Evolutionary conservation across 2,888 invertebrate species (phyloP).

Genomic region (Oligia strigilis): DNA sequence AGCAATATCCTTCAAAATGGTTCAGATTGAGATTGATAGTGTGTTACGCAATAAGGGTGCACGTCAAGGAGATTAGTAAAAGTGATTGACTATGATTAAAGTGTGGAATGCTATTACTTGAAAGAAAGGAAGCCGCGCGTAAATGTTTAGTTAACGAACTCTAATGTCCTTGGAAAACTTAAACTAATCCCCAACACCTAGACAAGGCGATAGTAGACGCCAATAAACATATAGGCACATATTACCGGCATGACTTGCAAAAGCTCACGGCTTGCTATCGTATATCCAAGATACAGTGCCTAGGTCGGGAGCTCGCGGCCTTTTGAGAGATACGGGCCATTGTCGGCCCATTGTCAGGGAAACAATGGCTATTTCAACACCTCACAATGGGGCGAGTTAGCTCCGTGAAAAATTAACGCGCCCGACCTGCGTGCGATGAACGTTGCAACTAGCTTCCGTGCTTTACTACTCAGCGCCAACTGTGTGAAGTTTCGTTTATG

Average conservation of each 20-base stretch:
- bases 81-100: not conserved
- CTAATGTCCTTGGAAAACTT: not conserved
- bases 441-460: constrained; percentile 64
- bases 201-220: not conserved
- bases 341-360: constrained; percentile 81
- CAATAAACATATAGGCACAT: constrained; percentile 21
- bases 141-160: not conserved
- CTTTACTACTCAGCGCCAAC: constrained; percentile 18
- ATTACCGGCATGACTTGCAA: constrained; percentile 61
- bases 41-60: not conserved
- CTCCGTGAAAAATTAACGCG: constrained; percentile 83
- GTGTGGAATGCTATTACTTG: not conserved
- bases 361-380: constrained; percentile 83
- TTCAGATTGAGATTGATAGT: not conserved
- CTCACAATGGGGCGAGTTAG: constrained; percentile 81
- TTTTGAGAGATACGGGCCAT: constrained; percentile 81
- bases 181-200: not conserved
- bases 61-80: not conserved
- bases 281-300: constrained; percentile 68
- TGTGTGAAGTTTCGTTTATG: constrained; percentile 35
- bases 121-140: too few species aligned
- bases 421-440: constrained; percentile 76
- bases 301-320: constrained; percentile 79
- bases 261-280: constrained; percentile 66
- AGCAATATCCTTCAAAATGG: not conserved